Base-by-base conservation (phyloP, 2,888 invertebrate genomes). In the Melolontha melolontha region DNA sequence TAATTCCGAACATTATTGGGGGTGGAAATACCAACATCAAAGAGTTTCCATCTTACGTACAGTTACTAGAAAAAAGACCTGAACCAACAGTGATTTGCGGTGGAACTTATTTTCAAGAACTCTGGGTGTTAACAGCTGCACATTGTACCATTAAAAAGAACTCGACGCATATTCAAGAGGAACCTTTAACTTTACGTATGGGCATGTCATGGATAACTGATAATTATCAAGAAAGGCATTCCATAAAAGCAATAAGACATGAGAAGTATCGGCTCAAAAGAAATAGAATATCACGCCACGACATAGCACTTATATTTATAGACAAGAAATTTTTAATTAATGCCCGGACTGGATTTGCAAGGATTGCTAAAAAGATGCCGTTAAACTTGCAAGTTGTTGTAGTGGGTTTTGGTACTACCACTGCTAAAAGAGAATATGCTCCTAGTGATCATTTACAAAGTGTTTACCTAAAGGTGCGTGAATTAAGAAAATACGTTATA, bases 51-150 rank as follows among this genome's bases (percentile, higher is more conserved):
- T 47, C 16, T 14, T 47, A 14, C 16, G 47, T 17, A 0, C 8
- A 8, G 14, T 14, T 47, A 47, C 1, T 47, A 4, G 1, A 6
- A 2, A 14, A 2, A 4, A 2, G 0, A 17, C 8, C 47, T 4
- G 1, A 14, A 1, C 14, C 47, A 5, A 47, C 2, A 4, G 1
- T 47, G 2, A 2, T 8, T 2, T 47, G 47, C 47, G 47, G 47
- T 14, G 47, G 47, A 12, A 47, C 47, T 0, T 47, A 47, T 10
- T 14, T 47, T n/a, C 14, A 12, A 2, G 4, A 12, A 14, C 4
- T 47, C 0, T 47, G 47, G 47, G 14, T 47, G 14, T 12, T 47
- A 2, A 47, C 47, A 47, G 47, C 47, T 17, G 47, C 47, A 8
- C 47, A 47, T 47, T 47, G 47, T 14, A 8, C 17, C n/a, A 5